A percentile compares a stretch with the other conserved stretches of the same genome.
Conservation (phyloP, 1,140 invertebrate genomes). For the Daktulosphaira vitifoliae region DNA sequence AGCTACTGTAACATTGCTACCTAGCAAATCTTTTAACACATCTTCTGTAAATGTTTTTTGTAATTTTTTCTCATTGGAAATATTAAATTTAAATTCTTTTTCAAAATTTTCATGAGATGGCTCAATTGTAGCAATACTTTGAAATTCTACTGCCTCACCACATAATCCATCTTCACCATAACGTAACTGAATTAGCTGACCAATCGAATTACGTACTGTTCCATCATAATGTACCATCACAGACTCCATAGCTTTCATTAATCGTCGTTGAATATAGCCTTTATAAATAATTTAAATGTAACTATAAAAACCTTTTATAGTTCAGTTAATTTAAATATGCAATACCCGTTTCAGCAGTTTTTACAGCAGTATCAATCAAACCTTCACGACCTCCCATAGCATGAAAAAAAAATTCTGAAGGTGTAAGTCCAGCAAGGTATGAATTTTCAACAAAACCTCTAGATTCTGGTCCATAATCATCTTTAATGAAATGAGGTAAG, state of each 20-base stretch:
- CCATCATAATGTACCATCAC: constrained; percentile 98
- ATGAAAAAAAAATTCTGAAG: constrained; percentile 98
- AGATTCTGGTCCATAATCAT: constrained; percentile 97
- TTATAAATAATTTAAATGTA: too few relatives aligned
- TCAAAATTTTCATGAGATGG: constrained; percentile 92
- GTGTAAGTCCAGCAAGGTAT: constrained; percentile 93
- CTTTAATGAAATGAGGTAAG: constrained; percentile 97
- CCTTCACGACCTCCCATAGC: constrained; percentile 99
- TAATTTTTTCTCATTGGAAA: constrained; percentile 86
- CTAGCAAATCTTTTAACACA: constrained; percentile 84
- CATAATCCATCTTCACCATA: constrained; percentile 97
- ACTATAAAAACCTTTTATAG: too few relatives aligned
- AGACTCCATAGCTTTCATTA: constrained; percentile 99
- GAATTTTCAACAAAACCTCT: constrained; percentile 99
- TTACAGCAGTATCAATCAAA: constrained; percentile 99
- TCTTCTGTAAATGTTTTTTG: constrained; percentile 90
- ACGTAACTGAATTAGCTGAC: constrained; percentile 91
- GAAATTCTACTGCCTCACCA: constrained; percentile 91
- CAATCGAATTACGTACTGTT: constrained; percentile 86
- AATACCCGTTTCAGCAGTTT: constrained; percentile 94
- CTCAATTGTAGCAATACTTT: constrained; percentile 89
- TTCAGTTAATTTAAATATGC: too few relatives aligned
- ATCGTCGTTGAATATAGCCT: constrained; percentile 89
- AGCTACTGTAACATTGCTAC: constrained; percentile 79
- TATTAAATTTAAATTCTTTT: constrained; percentile 91